Conservation (phyloP, 2,113 vertebrate species). For the Hippolais icterina region DNA sequence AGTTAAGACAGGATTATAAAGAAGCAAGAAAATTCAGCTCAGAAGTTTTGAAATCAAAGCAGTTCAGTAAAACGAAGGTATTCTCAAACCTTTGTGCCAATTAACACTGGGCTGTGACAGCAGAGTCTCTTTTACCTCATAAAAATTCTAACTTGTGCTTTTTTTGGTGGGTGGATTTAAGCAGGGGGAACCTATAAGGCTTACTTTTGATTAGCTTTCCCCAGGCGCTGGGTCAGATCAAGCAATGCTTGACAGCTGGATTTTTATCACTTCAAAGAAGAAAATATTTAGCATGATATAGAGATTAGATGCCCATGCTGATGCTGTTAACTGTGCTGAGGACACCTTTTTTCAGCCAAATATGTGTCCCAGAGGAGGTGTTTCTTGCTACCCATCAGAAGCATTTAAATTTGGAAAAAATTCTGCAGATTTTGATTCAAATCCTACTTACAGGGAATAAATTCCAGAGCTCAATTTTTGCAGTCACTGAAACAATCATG, state of each 20-base stretch:
- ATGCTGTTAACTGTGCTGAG: constrained; percentile 19
- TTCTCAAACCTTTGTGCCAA: constrained; percentile 48
- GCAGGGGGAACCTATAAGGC: background rate
- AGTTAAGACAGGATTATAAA: constrained; percentile 57
- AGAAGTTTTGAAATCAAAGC: constrained; percentile 53
- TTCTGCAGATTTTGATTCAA: background rate
- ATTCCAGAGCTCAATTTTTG: background rate
- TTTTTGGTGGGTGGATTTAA: constrained; percentile 54
- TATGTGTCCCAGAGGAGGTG: background rate
- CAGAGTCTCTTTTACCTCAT: constrained; percentile 5
- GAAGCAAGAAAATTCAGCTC: constrained; percentile 10
- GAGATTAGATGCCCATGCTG: constrained; percentile 31
- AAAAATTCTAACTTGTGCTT: constrained; percentile 14
- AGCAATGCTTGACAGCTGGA: background rate
- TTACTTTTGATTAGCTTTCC: constrained; percentile 39
- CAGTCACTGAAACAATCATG: background rate
- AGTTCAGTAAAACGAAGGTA: constrained; percentile 15
- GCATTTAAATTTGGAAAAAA: background rate
- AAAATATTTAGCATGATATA: constrained; percentile 45
- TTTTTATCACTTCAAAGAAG: constrained; percentile 48
- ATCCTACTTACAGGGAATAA: background rate
- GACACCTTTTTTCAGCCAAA: background rate
- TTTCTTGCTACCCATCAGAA: background rate
- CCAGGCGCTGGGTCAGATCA: constrained; percentile 15
- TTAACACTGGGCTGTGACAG: constrained; percentile 41